Base-by-base conservation (phyloP, 1,140 invertebrate species). In the Oryctes rhinoceros region DNA sequence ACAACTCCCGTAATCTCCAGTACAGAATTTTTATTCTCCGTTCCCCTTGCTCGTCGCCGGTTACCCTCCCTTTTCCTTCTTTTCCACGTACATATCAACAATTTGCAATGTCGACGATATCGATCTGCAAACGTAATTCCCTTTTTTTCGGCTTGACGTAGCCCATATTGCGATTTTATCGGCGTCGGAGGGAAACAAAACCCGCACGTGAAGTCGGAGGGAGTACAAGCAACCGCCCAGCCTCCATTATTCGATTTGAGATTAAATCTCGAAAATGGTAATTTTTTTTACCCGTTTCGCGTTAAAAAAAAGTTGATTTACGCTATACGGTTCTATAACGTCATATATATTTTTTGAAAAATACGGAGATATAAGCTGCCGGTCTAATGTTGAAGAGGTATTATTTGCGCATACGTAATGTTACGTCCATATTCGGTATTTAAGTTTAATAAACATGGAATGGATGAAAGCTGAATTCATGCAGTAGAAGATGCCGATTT, bases 141-240 rank as follows among this genome's bases (percentile, higher is more conserved):
- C 18, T 59, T 59, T 59, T 59, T 59, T 59, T 15, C 15, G 15
- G 15, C 53, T 59, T 59, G 53, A 59, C 53, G 53, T 59, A n/a
- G 7, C 15, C 53, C 18, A 59, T 59, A 59, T 59, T 59, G 53
- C 53, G 53, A 59, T 59, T 59, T 59, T 59, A 59, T 59, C 53
- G 18, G 53, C 15, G 15, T 6, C 13, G 15, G 53, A 59, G 53
- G 18, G 53, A 59, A 59, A 59, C 15, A 59, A 59, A 59, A 59
- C 39, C 1, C 5, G 39, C 39, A 44, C 39, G 39, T 44, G 39
- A 44, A 44, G 39, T 44, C 39, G 39, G 39, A 5, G 39, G 39
- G 39, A 44, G 24, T 30, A 30, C 9, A 44, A 10, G 39, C 9
- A 44, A 5, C 39, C 39, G 3, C 39, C 39, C 15, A 7, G 18